Percentiles rank a stretch among this genome's conserved stretches.
These are phyloP conservation scores for Autographa pulchrina DNA, from an alignment of 2,888 invertebrate species.

Conservation along the genomic window DNA sequence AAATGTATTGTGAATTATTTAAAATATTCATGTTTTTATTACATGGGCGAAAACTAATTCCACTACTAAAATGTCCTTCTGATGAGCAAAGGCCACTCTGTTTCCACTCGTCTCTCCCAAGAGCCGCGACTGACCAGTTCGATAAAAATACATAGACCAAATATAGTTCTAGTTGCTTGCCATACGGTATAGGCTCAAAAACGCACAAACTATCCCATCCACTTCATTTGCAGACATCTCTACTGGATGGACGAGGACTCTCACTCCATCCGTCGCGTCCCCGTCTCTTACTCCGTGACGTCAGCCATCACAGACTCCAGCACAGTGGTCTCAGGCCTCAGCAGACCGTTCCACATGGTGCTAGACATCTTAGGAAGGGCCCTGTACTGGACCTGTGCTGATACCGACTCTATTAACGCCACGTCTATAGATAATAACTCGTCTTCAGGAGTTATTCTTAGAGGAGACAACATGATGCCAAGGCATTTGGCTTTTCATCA, in stretches of 20 bases:
- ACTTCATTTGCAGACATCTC: constrained; percentile 73
- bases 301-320: constrained; percentile 79
- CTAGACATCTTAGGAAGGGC: constrained; percentile 95
- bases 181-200: too few relatives aligned
- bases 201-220: neutral
- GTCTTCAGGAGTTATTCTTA: constrained; percentile 92
- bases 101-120: too few relatives aligned
- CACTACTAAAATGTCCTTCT: too few relatives aligned
- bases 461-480: constrained; percentile 94
- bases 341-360: constrained; percentile 95
- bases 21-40: too few relatives aligned
- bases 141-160: too few relatives aligned
- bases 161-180: too few relatives aligned
- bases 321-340: constrained; percentile 89
- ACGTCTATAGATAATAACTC: constrained; percentile 92
- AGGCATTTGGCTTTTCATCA: constrained; percentile 95
- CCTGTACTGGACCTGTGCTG: constrained; percentile 96
- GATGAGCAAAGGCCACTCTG: too few relatives aligned
- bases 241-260: constrained; percentile 95
- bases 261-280: constrained; percentile 92
- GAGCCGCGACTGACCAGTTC: too few relatives aligned
- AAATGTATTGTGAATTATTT: too few relatives aligned
- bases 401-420: constrained; percentile 96
- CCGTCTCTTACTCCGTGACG: constrained; percentile 77
- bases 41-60: too few relatives aligned